Conservation (phyloP, 2,113 vertebrate species). For the Limnothrissa miodon region DNA sequence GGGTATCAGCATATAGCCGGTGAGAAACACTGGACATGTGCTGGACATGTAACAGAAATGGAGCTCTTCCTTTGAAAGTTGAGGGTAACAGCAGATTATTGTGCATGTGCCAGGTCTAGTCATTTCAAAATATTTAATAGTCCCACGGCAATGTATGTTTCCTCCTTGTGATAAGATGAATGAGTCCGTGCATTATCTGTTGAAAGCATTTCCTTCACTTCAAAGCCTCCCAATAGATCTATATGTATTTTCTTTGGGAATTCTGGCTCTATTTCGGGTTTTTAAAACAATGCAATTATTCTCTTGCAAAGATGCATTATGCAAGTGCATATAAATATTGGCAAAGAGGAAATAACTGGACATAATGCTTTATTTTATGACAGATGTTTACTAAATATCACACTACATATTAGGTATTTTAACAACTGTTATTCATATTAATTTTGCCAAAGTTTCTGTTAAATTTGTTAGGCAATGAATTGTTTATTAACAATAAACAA, state of each 20-base stretch:
- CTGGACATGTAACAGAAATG: neutral
- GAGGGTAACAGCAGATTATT: conserved; percentile 31
- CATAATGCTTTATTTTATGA: neutral
- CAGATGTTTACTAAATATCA: neutral
- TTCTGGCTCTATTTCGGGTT: neutral
- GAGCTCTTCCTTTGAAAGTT: conserved; percentile 37
- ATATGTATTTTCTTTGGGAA: neutral
- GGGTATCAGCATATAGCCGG: neutral
- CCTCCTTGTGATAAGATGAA: conserved; percentile 38
- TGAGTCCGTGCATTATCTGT: conserved; percentile 31
- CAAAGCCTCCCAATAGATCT: neutral
- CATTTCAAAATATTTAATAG: conserved; percentile 39
- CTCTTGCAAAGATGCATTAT: neutral
- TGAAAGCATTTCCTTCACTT: conserved; percentile 39
- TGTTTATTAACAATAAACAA: too few species aligned
- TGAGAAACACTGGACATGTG: neutral
- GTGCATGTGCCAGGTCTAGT: conserved; percentile 24
- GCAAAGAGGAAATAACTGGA: neutral
- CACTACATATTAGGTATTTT: neutral
- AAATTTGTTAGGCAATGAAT: too few species aligned
- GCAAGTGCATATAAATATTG: neutral
- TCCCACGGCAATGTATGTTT: conserved; percentile 31
- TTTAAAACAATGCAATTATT: neutral
- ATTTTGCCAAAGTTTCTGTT: neutral
- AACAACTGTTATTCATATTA: neutral